Conservation (phyloP, 2,113 vertebrate genomes). For the Ageneiosus marmoratus region DNA sequence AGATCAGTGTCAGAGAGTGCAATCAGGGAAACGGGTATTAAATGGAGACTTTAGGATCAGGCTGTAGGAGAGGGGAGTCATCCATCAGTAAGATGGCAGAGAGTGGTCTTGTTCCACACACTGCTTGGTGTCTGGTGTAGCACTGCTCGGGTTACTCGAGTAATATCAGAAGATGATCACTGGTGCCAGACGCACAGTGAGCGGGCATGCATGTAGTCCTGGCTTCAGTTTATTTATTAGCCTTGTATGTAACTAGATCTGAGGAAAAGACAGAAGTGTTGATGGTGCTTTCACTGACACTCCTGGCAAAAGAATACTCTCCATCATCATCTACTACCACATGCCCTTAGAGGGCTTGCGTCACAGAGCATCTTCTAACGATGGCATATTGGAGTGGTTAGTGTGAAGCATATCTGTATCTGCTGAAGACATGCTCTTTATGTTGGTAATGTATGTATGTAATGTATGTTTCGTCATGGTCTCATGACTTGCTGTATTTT, state of each 20-base stretch:
- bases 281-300: constrained; percentile 24
- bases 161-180: constrained; percentile 69
- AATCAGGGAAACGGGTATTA: constrained; percentile 39
- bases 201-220: neutral
- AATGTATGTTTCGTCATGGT: neutral
- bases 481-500: constrained; percentile 26
- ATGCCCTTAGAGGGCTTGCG: neutral
- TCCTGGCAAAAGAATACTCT: neutral
- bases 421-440: neutral
- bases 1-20: constrained; percentile 15
- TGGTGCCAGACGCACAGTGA: constrained; percentile 66
- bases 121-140: constrained; percentile 24
- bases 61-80: neutral
- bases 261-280: neutral
- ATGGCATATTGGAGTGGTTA: neutral
- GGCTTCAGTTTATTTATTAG: constrained; percentile 17
- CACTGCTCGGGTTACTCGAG: constrained; percentile 28
- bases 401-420: neutral
- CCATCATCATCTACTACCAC: neutral
- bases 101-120: constrained; percentile 25
- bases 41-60: constrained; percentile 21
- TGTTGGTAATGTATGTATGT: neutral
- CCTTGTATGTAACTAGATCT: constrained; percentile 27
- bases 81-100: constrained; percentile 24
- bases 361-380: neutral